Percentiles rank a stretch among this genome's conserved stretches.
These are phyloP conservation scores for Amblyteles armatorius DNA, from an alignment of 2,888 invertebrate genomes.

Conservation along the genomic window DNA sequence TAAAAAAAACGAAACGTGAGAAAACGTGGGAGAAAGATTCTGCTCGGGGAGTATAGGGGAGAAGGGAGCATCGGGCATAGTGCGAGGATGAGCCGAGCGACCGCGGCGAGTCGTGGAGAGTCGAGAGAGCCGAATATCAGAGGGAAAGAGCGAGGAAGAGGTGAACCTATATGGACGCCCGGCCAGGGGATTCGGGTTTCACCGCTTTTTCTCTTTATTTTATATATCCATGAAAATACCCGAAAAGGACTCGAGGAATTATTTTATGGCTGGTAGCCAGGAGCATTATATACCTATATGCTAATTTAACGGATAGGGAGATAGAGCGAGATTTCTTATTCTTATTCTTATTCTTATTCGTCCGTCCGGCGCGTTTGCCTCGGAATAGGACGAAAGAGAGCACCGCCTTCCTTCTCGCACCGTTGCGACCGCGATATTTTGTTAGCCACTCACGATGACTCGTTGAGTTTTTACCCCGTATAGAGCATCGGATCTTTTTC, in stretches of 20 bases:
- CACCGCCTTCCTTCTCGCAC: conserved; percentile 57
- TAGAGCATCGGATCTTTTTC: conserved; percentile 27
- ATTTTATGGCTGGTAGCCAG: conserved; percentile 72
- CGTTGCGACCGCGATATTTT: conserved; percentile 58
- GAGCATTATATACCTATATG: conserved; percentile 77
- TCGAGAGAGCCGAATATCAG: conserved; percentile 44
- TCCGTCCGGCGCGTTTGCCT: background rate
- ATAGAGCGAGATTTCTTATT: conserved; percentile 54
- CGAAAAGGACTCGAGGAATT: conserved; percentile 69
- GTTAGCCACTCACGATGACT: conserved; percentile 51
- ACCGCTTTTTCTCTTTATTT: conserved; percentile 69
- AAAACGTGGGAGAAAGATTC: conserved; percentile 52
- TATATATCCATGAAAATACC: conserved; percentile 70
- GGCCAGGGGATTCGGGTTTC: conserved; percentile 69
- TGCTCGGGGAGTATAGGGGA: conserved; percentile 46
- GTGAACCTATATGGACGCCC: conserved; percentile 60
- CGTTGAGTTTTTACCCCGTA: conserved; percentile 58
- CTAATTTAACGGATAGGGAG: conserved; percentile 76
- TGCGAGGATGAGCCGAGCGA: conserved; percentile 48
- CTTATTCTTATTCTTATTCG: conserved; percentile 20
- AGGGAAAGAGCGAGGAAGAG: conserved; percentile 13
- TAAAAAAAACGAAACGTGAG: conserved; percentile 46
- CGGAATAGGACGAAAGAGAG: conserved; percentile 44
- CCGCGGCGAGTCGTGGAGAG: conserved; percentile 22
- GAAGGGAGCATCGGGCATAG: conserved; percentile 45